Conservation (phyloP, 2,113 vertebrate genomes). For the Phaethornis superciliosus region DNA sequence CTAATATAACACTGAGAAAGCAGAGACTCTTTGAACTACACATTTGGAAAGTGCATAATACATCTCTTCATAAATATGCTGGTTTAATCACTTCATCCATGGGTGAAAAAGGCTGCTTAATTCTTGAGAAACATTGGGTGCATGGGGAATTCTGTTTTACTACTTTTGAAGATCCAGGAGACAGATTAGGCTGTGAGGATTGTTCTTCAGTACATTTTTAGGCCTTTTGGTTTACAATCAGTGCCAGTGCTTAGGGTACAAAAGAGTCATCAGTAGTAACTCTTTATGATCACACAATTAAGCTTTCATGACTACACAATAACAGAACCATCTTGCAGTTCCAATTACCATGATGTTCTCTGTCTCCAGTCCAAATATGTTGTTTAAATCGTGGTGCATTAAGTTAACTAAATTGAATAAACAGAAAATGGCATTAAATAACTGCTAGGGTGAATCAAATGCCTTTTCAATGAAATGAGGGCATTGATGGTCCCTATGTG, state of each 20-base stretch:
- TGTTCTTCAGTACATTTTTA: background rate
- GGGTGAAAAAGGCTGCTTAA: background rate
- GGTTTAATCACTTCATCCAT: background rate
- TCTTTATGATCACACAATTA: slow-evolving; percentile 18
- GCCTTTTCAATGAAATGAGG: background rate
- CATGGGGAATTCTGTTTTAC: background rate
- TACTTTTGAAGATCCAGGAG: slow-evolving; percentile 3
- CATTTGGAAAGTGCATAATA: background rate
- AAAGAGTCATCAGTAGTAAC: background rate
- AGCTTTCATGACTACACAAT: background rate
- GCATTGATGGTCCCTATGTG: background rate
- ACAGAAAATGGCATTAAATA: background rate
- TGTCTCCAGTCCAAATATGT: background rate
- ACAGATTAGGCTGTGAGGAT: background rate
- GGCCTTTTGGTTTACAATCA: slow-evolving; percentile 3
- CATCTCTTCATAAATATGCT: background rate
- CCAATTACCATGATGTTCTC: slow-evolving; percentile 5
- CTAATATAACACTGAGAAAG: slow-evolving; percentile 6
- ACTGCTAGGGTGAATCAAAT: background rate
- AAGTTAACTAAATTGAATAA: slow-evolving; percentile 8
- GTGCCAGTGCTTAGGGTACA: background rate
- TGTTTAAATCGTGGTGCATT: slow-evolving; percentile 2
- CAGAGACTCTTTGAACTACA: slow-evolving; percentile 29
- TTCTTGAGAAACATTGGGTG: background rate
- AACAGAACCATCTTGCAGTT: background rate